Conservation (phyloP, 2,797 vertebrate species). For the Lates japonicus region DNA sequence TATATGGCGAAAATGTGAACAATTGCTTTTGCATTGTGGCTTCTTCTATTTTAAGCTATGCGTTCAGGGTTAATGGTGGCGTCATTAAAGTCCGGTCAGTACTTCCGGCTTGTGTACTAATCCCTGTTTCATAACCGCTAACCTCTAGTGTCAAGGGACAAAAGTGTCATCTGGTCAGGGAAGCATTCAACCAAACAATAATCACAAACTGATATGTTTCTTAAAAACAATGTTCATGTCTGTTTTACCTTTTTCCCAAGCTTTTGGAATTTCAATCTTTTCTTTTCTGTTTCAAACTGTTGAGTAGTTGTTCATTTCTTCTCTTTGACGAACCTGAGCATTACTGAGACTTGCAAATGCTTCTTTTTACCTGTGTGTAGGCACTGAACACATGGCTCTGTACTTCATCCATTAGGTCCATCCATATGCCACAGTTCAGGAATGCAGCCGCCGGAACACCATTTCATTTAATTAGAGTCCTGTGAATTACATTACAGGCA, state of each 20-base stretch:
- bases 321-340: background rate
- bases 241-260: constrained; percentile 22
- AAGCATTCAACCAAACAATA: constrained; percentile 88
- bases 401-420: too few relatives aligned
- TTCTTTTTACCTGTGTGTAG: too few relatives aligned
- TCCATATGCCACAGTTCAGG: too few relatives aligned
- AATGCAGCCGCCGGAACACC: too few relatives aligned
- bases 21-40: constrained; percentile 78
- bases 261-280: constrained; percentile 16
- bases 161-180: constrained; percentile 88
- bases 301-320: background rate
- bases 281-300: background rate
- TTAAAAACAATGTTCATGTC: constrained; percentile 44
- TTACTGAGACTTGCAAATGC: too few relatives aligned
- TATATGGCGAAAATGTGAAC: constrained; percentile 83
- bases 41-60: constrained; percentile 90
- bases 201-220: constrained; percentile 81
- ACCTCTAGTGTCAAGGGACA: constrained; percentile 96
- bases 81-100: constrained; percentile 91
- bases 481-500: too few relatives aligned
- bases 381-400: too few relatives aligned
- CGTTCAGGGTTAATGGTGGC: constrained; percentile 91
- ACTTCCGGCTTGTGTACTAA: constrained; percentile 84
- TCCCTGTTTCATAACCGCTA: constrained; percentile 95
- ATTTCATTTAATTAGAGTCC: too few relatives aligned